phyloP scores from a whole-genome alignment of 2,113 vertebrate species.

The Euleptes europaea region DNA sequence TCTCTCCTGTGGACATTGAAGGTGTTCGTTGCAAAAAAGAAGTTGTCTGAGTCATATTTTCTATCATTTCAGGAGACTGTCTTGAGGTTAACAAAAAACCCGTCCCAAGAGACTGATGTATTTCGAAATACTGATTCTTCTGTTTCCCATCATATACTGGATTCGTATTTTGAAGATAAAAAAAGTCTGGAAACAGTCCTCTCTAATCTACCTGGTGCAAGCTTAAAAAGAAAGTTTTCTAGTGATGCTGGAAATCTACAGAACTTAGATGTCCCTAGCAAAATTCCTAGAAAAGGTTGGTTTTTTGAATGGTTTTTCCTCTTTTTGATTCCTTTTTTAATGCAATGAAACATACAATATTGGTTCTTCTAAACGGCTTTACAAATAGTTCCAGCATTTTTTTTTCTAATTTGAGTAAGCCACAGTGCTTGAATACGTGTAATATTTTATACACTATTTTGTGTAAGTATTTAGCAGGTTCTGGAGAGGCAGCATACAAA shows the following conservation, averaged over 20 bases:
- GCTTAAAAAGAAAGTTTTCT: constrained; percentile 84
- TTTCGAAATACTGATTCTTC: constrained; percentile 65
- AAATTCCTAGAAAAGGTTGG: constrained; percentile 82
- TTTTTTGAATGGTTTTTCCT: constrained; percentile 14
- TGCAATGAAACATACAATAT: not conserved
- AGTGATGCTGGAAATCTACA: constrained; percentile 64
- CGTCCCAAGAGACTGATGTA: constrained; percentile 66
- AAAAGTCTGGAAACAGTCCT: constrained; percentile 78
- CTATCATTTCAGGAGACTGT: constrained; percentile 72
- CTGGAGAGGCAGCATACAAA: no score
- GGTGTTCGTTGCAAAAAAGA: not conserved
- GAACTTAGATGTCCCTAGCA: constrained; percentile 70
- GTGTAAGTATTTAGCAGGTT: not conserved
- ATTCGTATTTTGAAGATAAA: constrained; percentile 70
- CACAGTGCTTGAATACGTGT: not conserved
- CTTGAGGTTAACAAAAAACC: constrained; percentile 75
- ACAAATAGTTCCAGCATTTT: not conserved
- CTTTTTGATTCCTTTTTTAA: not conserved
- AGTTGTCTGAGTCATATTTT: not conserved
- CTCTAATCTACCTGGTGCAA: constrained; percentile 71
- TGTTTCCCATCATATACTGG: constrained; percentile 62
- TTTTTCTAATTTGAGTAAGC: not conserved
- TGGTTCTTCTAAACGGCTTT: not conserved
- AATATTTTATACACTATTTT: not conserved
- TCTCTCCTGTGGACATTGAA: not conserved